Base-by-base conservation (phyloP, 2,888 invertebrate genomes). In the Meteorus colon region DNA sequence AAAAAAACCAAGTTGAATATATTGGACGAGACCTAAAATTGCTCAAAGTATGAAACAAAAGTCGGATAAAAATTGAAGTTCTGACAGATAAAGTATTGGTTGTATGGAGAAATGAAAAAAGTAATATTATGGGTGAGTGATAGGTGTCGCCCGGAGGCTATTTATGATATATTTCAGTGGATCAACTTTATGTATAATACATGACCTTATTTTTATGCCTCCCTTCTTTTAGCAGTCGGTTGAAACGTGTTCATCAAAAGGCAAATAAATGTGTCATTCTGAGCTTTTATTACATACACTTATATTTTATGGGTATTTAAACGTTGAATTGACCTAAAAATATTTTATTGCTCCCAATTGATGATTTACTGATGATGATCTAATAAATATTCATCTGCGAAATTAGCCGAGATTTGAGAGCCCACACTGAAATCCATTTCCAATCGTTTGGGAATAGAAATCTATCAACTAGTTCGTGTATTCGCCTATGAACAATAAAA, bases 141-240 rank as follows among this genome's bases (percentile, higher is more conserved):
- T 73, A 41, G 37, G 66, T 69, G 69, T 74, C 74, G 62, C 74
- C 73, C 55, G 48, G 31, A 48, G 65, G 37, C 51, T 45, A 70
- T 69, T 69, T 34, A 62, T 63, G 69, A 75, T 75, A 51, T 48
- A 75, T 69, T 69, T 37, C 24, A 55, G 55, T 48, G 63, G 68
- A 63, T 48, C 62, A 62, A 69, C 29, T 48, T 62, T 27, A 75
- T 75, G 74, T 75, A 68, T 75, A 75, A 75, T 70, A 70, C 74
- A 75, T 75, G 70, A 65, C 60, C 16, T 37, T 48, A 37, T 60
- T 62, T 74, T 68, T 70, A 63, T 63, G 62, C 34, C 27, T 27
- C 19, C 6, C 59, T 14, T 62, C 24, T 51, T 34, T 16, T 37
- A 29, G 19, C 29, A n/a, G 63, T 37, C 29, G 24, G 45, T 63